Percentiles rank a stretch among this genome's conserved stretches.
Evolutionary conservation across 2,888 invertebrate genomes (phyloP).

Genomic region (Eurois occulta): DNA sequence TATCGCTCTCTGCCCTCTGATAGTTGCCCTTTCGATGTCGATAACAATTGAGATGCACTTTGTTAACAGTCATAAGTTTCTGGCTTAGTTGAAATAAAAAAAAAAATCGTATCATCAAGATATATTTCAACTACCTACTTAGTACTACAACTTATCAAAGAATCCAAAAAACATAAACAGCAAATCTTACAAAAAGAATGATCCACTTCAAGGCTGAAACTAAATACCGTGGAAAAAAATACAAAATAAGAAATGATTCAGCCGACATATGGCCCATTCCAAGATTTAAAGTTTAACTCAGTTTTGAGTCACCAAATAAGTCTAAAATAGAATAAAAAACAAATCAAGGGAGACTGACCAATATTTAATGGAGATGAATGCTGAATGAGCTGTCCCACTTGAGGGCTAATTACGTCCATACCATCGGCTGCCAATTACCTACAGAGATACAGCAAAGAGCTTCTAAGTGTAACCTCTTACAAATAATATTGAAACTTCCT

Average conservation of each 20-base stretch:
- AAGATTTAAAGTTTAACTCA: constrained; percentile 38
- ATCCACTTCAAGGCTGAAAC: constrained; percentile 25
- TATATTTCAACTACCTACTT: too few species aligned
- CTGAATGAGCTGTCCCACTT: constrained; percentile 43
- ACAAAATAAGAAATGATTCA: constrained; percentile 40
- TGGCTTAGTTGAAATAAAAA: not conserved
- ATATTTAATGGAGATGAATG: constrained; percentile 54
- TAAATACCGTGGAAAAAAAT: not conserved
- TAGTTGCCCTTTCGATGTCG: not conserved
- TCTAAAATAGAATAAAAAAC: constrained; percentile 38
- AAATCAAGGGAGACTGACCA: constrained; percentile 23
- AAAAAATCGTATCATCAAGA: not conserved
- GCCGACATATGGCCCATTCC: constrained; percentile 27
- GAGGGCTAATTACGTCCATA: constrained; percentile 53
- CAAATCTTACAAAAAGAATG: constrained; percentile 18
- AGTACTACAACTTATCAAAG: not conserved
- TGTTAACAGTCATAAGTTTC: not conserved
- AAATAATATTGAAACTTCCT: constrained; percentile 32
- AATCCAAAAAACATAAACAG: not conserved
- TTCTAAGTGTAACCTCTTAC: constrained; percentile 34
- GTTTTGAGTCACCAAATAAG: constrained; percentile 27
- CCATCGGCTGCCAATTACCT: constrained; percentile 30
- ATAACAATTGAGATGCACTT: not conserved
- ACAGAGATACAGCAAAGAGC: constrained; percentile 49
- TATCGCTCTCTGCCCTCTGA: not conserved